Evolutionary conservation across 1,140 invertebrate genomes (phyloP), one percentile per base, ranked within the genome.

Genomic region (Cydia strobilella): DNA sequence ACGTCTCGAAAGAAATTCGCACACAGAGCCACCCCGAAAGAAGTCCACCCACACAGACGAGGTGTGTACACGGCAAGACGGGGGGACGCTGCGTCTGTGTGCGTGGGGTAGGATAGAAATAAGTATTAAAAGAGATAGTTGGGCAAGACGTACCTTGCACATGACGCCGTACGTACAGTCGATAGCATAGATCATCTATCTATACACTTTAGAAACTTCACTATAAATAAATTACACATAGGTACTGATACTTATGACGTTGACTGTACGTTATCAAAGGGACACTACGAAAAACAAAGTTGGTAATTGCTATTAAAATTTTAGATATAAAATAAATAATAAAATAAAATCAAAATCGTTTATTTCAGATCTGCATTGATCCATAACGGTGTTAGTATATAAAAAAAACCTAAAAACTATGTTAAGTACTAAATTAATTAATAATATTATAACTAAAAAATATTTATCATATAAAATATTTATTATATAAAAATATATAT

Each of bases 1-100:
- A 92, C 90, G 89, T 92, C 90, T 92, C 90, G 89, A 92, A 92
- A 92, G 90, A 92, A 92, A 92, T 91, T 90, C 89, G 86, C 90
- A 90, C 90, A 92, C 90, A 92, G 86, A 74, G 86, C 78, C 85
- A 75, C 74, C 85, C 80, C 82, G 86, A 91, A 91, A 91, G 90
- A 91, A 92, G 88, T 90, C 78, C 87, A 90, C 89, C 69, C 90
- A 90, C 89, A 92, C 90, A 84, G 75, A 9, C n/a, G 76, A 69
- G 77, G 45, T 65, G 45, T 65, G 82, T 80, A 84, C 78, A 66
- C 80, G 79, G 81, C 76, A 80, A 87, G 85, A 86, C 82, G 81
- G 83, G 86, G 88, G 88, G 84, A 77, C 59, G 18, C 18, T 23
- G 65, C 74, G 75, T 6, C 72, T 77, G 73, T 86, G 89, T 90